These are phyloP conservation scores for Cephalotes varians DNA, from an alignment of 2,888 invertebrate species.

Conservation along the genomic window DNA sequence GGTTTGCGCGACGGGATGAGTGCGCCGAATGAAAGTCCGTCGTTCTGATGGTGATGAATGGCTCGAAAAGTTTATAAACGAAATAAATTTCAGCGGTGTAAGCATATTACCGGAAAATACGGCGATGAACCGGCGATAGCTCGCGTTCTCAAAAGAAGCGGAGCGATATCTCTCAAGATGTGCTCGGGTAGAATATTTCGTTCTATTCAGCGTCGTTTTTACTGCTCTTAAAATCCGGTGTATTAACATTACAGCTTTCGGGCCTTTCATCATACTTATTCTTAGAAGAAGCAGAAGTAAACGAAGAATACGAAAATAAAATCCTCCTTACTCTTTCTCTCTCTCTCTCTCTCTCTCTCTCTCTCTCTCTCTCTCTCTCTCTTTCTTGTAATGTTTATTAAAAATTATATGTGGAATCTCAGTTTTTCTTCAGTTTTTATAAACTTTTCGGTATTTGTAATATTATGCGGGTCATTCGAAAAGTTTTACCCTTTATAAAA, in stretches of 20 bases:
- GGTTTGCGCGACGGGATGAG: conserved; percentile 46
- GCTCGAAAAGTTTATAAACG: conserved; percentile 42
- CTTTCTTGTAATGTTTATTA: not conserved
- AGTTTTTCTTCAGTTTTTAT: not conserved
- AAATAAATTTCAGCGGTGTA: conserved; percentile 43
- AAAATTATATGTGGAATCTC: not conserved
- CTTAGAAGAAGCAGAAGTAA: not conserved
- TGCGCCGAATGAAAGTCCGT: conserved; percentile 36
- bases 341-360: not conserved
- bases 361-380: not conserved
- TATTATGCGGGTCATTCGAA: too few relatives aligned
- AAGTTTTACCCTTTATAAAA: too few relatives aligned
- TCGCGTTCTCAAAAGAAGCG: not conserved
- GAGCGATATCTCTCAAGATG: conserved; percentile 1
- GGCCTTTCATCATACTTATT: not conserved
- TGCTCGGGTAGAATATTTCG: not conserved
- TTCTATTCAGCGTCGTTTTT: conserved; percentile 1
- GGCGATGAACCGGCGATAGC: not conserved
- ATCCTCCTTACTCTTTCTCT: not conserved
- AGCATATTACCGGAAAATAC: conserved; percentile 27
- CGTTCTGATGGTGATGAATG: conserved; percentile 61
- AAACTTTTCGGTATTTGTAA: not conserved
- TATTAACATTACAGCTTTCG: not conserved
- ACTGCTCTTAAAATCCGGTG: not conserved
- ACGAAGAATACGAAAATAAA: not conserved